Evolutionary conservation across 2,797 vertebrate genomes (phyloP), one percentile per base, ranked within the genome.

Genomic region (Hirundo rustica): DNA sequence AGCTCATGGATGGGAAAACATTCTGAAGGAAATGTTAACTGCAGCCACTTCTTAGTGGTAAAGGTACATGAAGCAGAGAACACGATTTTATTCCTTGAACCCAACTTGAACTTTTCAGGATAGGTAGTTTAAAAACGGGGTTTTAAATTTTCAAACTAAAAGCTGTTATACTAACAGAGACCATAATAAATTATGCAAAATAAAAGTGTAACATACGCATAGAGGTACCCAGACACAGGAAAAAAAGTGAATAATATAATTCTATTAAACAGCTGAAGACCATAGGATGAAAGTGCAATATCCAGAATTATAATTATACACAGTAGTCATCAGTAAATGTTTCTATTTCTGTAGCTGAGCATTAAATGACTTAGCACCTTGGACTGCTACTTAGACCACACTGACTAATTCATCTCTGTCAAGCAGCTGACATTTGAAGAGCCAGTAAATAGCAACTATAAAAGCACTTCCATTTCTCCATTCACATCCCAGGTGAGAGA

Each of bases 331-430:
- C 54, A 75, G 62, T 12, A 61, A 81, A 72, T 8, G 60, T 62
- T 95, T 91, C 91, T 85, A 88, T 94, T 95, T 90, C 76, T 55
- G 54, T 81, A 87, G 44, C 48, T 53, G 34, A 95, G 73, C 51
- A 29, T 48, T 86, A 91, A 83, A 81, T 89, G 61, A 89, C 95
- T 96, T 91, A 70, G 82, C 55, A 94, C 89, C 88, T 93, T 88
- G 89, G 47, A 95, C 89, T 58, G 78, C 88, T 67, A 71, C 61
- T 92, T 67, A 34, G 62, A 70, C 60, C 55, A 76, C 9, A 27
- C 42, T 92, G 42, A 55, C 71, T 48, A 92, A 82, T 66, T 82
- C 74, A 34, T 34, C 74, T 54, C 60, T 50, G 65, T 25, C 55
- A 88, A 80, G 30, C 14, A 86, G 70, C 1, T 90, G 73, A 81